These are phyloP conservation scores for Ceratotherium simum DNA, from an alignment of 2,113 vertebrate species.

Conservation along the genomic window DNA sequence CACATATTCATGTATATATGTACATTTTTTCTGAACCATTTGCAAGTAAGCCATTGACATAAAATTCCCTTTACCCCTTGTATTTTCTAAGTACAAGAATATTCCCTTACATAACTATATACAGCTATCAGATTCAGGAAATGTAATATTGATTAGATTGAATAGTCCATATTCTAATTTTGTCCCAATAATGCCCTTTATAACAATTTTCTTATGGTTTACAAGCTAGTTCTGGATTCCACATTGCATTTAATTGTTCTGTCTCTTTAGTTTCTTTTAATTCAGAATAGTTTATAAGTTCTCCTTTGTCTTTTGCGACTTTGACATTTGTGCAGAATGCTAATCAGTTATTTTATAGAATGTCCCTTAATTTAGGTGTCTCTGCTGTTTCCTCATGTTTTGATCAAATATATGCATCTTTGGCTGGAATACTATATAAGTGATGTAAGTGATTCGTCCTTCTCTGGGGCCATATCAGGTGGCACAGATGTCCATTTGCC, in stretches of 20 bases:
- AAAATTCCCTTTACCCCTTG: neutral
- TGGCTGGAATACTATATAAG: neutral
- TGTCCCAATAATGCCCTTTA: neutral
- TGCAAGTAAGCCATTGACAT: neutral
- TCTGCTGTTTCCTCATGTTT: slow-evolving; percentile 17
- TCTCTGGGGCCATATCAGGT: neutral
- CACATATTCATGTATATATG: neutral
- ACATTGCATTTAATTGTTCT: neutral
- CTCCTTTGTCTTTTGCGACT: neutral
- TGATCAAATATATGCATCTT: neutral
- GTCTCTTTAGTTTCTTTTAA: slow-evolving; percentile 41
- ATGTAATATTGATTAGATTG: neutral
- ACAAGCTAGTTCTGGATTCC: neutral
- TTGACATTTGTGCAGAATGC: slow-evolving; percentile 38
- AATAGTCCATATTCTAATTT: neutral
- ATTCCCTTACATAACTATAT: neutral
- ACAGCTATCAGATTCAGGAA: slow-evolving; percentile 10
- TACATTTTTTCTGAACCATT: neutral
- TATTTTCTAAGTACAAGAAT: slow-evolving; percentile 45
- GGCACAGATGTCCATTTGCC: neutral
- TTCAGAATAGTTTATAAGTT: neutral
- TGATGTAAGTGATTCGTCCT: neutral
- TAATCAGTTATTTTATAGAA: slow-evolving; percentile 17
- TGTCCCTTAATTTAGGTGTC: neutral
- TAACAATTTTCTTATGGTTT: neutral